Conservation (phyloP, 1,140 invertebrate species). For the Steinernema feltiae region DNA sequence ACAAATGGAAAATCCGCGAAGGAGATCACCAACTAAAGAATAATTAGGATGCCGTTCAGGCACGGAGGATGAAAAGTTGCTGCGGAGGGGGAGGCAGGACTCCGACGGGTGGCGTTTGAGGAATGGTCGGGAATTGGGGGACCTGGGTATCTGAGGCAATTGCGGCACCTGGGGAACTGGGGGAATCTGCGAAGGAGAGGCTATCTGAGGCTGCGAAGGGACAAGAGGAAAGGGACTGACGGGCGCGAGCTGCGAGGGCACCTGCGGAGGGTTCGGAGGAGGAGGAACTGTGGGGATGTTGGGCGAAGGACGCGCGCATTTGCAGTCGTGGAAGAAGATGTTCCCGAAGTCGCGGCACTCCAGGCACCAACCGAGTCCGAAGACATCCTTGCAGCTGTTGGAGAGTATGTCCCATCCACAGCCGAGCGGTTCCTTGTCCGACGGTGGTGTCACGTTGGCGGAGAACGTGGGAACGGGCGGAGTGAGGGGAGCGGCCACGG, state of each 20-base stretch:
- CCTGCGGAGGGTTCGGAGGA: background rate
- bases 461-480: background rate
- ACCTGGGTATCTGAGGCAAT: background rate
- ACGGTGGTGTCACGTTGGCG: background rate
- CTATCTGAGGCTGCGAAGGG: background rate
- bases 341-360: conserved; percentile 33
- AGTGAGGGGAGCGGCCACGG: background rate
- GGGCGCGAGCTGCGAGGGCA: background rate
- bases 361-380: conserved; percentile 26
- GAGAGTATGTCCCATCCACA: conserved; percentile 30
- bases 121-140: background rate
- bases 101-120: background rate
- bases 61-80: conserved; percentile 4
- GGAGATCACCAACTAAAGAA: background rate
- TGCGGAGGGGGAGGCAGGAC: background rate
- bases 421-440: conserved; percentile 12
- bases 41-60: background rate
- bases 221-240: background rate
- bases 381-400: conserved; percentile 31
- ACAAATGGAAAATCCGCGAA: background rate
- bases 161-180: background rate
- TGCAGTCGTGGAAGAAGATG: conserved; percentile 34
- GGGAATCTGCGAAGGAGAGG: no score
- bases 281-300: background rate
- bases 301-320: conserved; percentile 13